Evolutionary conservation across 2,888 invertebrate genomes (phyloP).

Genomic region (Xestoiulus laeticollis): DNA sequence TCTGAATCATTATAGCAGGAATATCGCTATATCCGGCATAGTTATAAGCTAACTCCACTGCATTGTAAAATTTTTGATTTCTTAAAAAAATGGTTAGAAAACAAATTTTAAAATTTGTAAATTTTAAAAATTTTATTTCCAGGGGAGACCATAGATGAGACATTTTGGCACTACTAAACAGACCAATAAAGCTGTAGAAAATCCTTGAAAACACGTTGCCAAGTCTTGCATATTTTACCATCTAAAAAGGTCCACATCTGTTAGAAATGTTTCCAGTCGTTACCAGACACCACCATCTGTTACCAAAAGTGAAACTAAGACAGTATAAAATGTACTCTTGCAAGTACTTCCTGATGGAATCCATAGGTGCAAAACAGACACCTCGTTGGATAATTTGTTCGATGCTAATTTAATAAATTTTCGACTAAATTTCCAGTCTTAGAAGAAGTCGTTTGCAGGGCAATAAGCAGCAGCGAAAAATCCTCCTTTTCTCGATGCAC

Average conservation of each 20-base stretch:
- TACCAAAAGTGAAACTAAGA: background rate
- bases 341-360: background rate
- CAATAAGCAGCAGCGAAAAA: background rate
- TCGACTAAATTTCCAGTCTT: background rate
- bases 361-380: background rate
- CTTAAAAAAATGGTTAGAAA: no score
- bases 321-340: background rate
- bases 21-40: no score
- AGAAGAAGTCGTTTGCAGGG: background rate
- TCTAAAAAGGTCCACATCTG: background rate
- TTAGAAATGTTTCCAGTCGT: background rate
- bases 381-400: background rate
- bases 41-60: no score
- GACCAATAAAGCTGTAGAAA: no score
- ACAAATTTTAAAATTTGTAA: no score
- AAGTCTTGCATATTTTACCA: no score
- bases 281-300: background rate
- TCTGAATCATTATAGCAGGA: no score
- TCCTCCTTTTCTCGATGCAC: conserved; percentile 10
- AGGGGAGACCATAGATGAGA: no score
- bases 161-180: no score
- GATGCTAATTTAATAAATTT: conserved; percentile 13
- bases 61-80: no score
- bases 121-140: no score
- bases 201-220: no score